These are phyloP conservation scores for Sorex maritimensis DNA, from an alignment of 2,797 vertebrate species.

Conservation along the genomic window DNA sequence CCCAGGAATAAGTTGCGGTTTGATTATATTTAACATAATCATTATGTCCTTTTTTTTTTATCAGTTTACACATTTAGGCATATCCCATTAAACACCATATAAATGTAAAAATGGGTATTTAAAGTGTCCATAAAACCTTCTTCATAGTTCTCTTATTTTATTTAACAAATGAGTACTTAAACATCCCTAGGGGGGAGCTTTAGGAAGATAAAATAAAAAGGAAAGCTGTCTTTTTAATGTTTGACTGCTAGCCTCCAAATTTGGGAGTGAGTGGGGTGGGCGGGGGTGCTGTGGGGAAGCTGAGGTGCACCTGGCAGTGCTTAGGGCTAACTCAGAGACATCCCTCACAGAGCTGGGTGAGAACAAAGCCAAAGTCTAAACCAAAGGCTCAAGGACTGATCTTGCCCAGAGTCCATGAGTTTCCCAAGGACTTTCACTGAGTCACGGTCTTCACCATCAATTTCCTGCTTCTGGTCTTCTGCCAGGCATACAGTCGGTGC, in stretches of 20 bases:
- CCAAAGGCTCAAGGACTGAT: too few relatives aligned
- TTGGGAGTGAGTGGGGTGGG: too few relatives aligned
- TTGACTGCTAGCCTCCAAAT: not conserved
- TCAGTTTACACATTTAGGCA: not conserved
- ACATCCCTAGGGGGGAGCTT: slow-evolving; percentile 19
- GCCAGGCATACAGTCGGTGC: too few relatives aligned
- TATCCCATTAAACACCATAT: slow-evolving; percentile 50
- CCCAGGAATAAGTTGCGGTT: not conserved
- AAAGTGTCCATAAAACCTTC: slow-evolving; percentile 54
- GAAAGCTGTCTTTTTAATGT: not conserved
- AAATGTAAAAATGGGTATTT: slow-evolving; percentile 66
- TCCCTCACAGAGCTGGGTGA: too few relatives aligned
- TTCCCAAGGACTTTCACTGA: too few relatives aligned
- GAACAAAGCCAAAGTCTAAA: too few relatives aligned
- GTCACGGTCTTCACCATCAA: too few relatives aligned
- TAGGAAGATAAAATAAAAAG: slow-evolving; percentile 51
- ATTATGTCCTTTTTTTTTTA: not conserved
- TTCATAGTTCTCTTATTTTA: slow-evolving; percentile 64
- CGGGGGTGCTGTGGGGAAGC: too few relatives aligned
- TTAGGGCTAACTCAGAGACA: too few relatives aligned
- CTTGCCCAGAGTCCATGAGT: too few relatives aligned
- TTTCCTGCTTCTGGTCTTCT: too few relatives aligned
- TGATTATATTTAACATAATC: not conserved
- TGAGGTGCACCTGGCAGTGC: too few relatives aligned
- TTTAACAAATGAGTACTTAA: slow-evolving; percentile 42